Evolutionary conservation across 1,140 invertebrate species (phyloP), one percentile per base, ranked within the genome.

Genomic region (Teleogryllus occipitalis): DNA sequence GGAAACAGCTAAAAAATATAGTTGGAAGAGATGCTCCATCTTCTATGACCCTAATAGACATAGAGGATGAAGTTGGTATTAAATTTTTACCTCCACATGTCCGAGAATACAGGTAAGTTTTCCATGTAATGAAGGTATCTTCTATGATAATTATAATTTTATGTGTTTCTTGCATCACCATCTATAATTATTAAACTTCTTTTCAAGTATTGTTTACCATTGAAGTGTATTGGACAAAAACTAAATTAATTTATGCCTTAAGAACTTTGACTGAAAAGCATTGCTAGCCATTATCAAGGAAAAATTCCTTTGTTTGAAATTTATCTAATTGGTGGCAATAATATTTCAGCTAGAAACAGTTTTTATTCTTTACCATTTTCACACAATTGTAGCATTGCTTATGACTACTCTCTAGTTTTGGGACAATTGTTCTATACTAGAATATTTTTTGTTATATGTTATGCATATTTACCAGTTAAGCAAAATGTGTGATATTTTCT

Each of bases 101-200:
- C 65, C 72, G 72, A 14, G 82, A 82, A 79, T 82, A 80, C 73
- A 80, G 82, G 82, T 82, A 75, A 22, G 76, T 74, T 72, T 72
- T 72, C 6, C 1, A 15, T 72, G 6, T 72, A 72, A 72, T 1
- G 14, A 15, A 72, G n/a, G 14, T 15, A 15, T 72, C 6, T 72
- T 14, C n/a, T 15, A 72, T 72, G 65, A 14, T 72, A 72, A 72
- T 72, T 72, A 1, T 72, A 72, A 1, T 72, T 72, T 12, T 72
- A 12, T 1, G 65, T 6, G 14, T 3, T 72, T 3, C n/a, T n/a
- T 72, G 14, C 65, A 72, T 15, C 14, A 72, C 65, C 65, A 72
- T 72, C 1, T 72, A n/a, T 72, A 72, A 14, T 14, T 14, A 72
- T 72, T 72, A 2, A 72, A 15, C 65, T 72, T 72, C 27, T 39